phyloP scores from a whole-genome alignment of 2,888 invertebrate genomes.

The Dryobotodes eremita region DNA sequence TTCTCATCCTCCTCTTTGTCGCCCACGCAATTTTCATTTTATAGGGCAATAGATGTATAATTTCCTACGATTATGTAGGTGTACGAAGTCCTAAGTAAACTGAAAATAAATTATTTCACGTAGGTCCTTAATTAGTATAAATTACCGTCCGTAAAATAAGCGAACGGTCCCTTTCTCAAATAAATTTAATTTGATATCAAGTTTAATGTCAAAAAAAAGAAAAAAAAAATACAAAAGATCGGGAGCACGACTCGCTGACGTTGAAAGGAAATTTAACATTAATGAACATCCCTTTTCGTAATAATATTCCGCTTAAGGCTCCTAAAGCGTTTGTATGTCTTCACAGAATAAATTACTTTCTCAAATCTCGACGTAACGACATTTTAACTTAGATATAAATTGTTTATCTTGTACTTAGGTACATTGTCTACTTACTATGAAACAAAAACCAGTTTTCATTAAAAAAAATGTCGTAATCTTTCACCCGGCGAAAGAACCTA shows the following conservation, averaged over 20 bases:
- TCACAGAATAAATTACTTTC: slow-evolving; percentile 67
- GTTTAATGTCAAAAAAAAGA: slow-evolving; percentile 69
- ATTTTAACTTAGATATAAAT: slow-evolving; percentile 38
- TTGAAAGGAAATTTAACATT: slow-evolving; percentile 73
- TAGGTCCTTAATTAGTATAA: slow-evolving; percentile 52
- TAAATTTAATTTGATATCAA: slow-evolving; percentile 65
- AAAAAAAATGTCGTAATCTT: background rate
- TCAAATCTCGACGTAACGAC: slow-evolving; percentile 43
- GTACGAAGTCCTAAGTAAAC: slow-evolving; percentile 33
- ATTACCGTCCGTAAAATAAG: slow-evolving; percentile 56
- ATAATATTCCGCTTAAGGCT: slow-evolving; percentile 63
- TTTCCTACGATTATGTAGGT: background rate
- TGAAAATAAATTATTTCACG: slow-evolving; percentile 35
- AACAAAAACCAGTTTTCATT: background rate
- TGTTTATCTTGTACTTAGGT: slow-evolving; percentile 1
- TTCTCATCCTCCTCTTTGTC: background rate
- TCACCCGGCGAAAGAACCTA: background rate
- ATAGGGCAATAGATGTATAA: background rate
- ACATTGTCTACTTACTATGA: background rate
- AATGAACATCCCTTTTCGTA: slow-evolving; percentile 72
- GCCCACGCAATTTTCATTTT: background rate
- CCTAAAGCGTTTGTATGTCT: slow-evolving; percentile 60
- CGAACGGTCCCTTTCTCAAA: slow-evolving; percentile 47
- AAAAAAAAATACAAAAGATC: slow-evolving; percentile 64
- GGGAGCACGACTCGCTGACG: slow-evolving; percentile 67